Evolutionary conservation across 2,797 vertebrate species (phyloP).

Genomic region (Hydrocynus forskahlii): DNA sequence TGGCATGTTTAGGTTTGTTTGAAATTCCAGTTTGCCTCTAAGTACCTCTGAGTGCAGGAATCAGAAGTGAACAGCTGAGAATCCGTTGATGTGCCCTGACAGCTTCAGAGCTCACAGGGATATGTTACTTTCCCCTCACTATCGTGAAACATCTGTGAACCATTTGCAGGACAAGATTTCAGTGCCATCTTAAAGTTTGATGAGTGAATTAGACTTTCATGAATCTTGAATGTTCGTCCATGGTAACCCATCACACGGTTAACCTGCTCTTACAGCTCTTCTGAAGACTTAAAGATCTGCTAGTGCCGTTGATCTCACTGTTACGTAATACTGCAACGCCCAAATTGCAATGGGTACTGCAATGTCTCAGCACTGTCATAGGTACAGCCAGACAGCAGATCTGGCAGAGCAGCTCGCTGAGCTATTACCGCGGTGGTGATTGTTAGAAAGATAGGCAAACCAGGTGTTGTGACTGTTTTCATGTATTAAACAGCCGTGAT

Average conservation of each 20-base stretch:
- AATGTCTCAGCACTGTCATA: constrained; percentile 22
- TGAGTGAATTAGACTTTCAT: constrained; percentile 1
- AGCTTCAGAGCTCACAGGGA: background rate
- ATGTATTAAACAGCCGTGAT: constrained; percentile 25
- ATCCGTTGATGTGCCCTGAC: background rate
- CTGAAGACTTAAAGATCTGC: background rate
- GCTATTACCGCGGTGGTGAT: background rate
- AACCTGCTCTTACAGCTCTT: constrained; percentile 3
- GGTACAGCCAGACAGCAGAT: background rate
- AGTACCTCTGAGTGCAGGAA: too few species aligned
- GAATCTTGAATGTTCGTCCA: background rate
- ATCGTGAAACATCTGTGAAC: background rate
- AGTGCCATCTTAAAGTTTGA: background rate
- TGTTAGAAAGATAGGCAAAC: constrained; percentile 23
- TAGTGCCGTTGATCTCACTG: background rate
- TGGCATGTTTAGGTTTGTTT: too few species aligned
- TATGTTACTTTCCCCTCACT: background rate
- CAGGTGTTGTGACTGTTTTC: constrained; percentile 24
- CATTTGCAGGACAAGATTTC: background rate
- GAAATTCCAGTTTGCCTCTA: too few species aligned
- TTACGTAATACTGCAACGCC: constrained; percentile 15
- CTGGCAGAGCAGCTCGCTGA: background rate
- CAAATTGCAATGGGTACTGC: background rate
- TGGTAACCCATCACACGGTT: background rate
- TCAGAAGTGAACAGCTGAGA: background rate